Evolutionary conservation across 2,888 invertebrate species (phyloP), one percentile per base, ranked within the genome.

Genomic region (Tridacna crocea): DNA sequence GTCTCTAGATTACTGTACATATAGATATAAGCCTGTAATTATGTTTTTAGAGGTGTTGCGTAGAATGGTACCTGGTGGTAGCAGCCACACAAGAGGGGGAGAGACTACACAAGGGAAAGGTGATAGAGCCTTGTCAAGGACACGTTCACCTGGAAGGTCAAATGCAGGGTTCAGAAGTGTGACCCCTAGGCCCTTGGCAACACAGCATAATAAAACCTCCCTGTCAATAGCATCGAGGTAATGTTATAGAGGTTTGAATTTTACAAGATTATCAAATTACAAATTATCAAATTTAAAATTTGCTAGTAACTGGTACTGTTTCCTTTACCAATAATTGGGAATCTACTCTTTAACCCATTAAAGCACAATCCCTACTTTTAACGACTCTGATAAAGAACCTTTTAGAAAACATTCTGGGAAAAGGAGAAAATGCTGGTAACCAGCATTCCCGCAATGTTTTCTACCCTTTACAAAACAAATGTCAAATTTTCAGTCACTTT

Each of bases 201-300:
- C 93, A 48, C 93, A 93, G 84, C 92, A 92, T 77, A 93, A 93
- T 82, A 92, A 91, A 80, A 60, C 68, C 4, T 46, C 70, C 8
- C 24, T 79, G 8, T 66, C 74, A 19, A n/a, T 74, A 51, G 60
- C 79, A 0, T 61, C 79, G 22, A 68, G 77, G 77, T 77, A 47
- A 48, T 26, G 15, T 19, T 55, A 19, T 55, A 19, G 2, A 4
- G 36, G 3, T 36, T 36, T 36, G 36, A 36, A 4, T 36, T 36
- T 36, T 36, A 36, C 8, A 36, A 36, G 36, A 36, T 36, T 36
- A 36, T 36, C 2, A 36, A 36, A 36, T 36, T 36, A 4, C 2
- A 36, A 36, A 36, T 4, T 4, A 36, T 36, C 36, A 36, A 36
- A 36, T 36, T 36, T 36, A 36, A 36, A 36, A 36, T 36, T 36